Conservation (phyloP, 2,797 vertebrate species). For the Helostoma temminkii region DNA sequence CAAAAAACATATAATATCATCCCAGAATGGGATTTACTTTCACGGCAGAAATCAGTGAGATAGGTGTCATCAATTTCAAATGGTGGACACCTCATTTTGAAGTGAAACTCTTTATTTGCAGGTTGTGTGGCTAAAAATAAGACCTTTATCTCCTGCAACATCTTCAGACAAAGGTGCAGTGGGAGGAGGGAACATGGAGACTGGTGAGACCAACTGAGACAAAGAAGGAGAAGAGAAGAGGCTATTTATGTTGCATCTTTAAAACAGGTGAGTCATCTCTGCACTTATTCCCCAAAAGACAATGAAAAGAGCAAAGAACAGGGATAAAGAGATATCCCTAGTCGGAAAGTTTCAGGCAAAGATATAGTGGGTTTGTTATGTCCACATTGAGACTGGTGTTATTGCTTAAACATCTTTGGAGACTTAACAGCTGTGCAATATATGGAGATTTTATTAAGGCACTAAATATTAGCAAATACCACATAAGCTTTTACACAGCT, state of each 20-base stretch:
- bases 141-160: conserved; percentile 4
- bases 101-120: not conserved
- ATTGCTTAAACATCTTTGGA: not conserved
- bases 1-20: not conserved
- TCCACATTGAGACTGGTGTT: not conserved
- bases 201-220: conserved; percentile 17
- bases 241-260: conserved; percentile 40
- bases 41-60: not conserved
- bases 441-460: not conserved
- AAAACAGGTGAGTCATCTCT: conserved; percentile 55
- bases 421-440: not conserved
- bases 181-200: not conserved
- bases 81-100: not conserved
- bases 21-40: not conserved
- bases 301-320: conserved; percentile 10
- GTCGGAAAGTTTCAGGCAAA: not conserved
- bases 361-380: not conserved
- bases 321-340: not conserved
- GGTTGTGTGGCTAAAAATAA: conserved; percentile 47
- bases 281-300: conserved; percentile 4
- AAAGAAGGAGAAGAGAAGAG: not conserved
- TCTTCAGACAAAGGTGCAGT: conserved; percentile 7
- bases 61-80: not conserved
- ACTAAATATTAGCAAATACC: not conserved
- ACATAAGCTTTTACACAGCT: not conserved